Evolutionary conservation across 2,888 invertebrate species (phyloP).

Genomic region (Euproctis similis): DNA sequence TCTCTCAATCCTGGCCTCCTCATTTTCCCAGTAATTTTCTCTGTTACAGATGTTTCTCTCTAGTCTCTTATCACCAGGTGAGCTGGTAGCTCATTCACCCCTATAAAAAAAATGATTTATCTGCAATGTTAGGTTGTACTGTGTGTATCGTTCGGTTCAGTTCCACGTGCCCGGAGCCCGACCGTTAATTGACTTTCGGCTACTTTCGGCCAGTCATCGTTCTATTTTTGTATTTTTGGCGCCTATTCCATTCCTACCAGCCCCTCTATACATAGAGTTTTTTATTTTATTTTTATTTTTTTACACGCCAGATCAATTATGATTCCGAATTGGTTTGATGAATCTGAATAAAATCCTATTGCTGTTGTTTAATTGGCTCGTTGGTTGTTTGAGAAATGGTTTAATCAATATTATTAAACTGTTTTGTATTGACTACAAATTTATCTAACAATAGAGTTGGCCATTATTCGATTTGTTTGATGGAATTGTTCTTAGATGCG

Average conservation of each 20-base stretch:
- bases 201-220: slow-evolving; percentile 69
- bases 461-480: slow-evolving; percentile 13
- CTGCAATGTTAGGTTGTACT: slow-evolving; percentile 27
- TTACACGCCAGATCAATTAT: slow-evolving; percentile 73
- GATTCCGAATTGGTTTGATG: slow-evolving; percentile 74
- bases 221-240: slow-evolving; percentile 72
- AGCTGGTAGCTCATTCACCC: no score
- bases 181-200: slow-evolving; percentile 69
- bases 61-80: no score
- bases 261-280: slow-evolving; percentile 67
- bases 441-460: slow-evolving; percentile 19
- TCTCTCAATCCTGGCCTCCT: no score
- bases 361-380: slow-evolving; percentile 70
- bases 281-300: no score
- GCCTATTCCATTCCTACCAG: slow-evolving; percentile 68
- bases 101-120: no score
- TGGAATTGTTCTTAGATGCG: slow-evolving; percentile 15
- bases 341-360: slow-evolving; percentile 73
- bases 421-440: slow-evolving; percentile 36
- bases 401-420: slow-evolving; percentile 52
- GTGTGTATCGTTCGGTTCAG: slow-evolving; percentile 36
- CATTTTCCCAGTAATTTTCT: no score
- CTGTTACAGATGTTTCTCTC: no score
- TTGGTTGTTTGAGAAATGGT: slow-evolving; percentile 66
- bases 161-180: slow-evolving; percentile 51